Base-by-base conservation (phyloP, 2,113 vertebrate species). In the Calyptommatus sinebrachiatus region DNA sequence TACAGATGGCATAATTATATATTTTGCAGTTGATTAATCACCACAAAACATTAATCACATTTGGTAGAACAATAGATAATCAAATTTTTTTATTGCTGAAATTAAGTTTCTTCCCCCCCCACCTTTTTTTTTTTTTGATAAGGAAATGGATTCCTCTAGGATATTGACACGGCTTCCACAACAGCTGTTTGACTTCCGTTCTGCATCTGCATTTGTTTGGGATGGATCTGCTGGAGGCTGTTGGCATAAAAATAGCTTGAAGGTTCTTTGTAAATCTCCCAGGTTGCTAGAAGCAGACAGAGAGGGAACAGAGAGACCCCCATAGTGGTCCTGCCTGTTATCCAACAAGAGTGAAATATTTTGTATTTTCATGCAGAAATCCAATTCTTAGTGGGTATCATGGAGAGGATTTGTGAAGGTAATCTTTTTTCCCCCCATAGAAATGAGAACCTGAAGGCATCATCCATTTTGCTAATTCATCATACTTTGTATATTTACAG, bases 1-100 rank as follows among this genome's bases (percentile, higher is more conserved):
- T 95, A 93, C 93, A 95, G 93, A 96, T 95, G 93, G 91, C 83
- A 91, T 95, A 94, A 94, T 94, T 93, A 93, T 93, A 94, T 93
- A 95, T 95, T 96, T 95, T 96, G 91, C 93, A 94, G 93, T 93
- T 95, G 95, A 95, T 95, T 95, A 95, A 96, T 95, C 92, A 92
- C 92, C 92, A 92, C 92, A 94, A 94, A 95, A 93, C 94, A 95
- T 95, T 96, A 96, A 96, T 95, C 95, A 96, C 94, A 93, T 95
- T 95, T 94, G 86, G 83, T 93, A 86, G 93, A 94, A 95, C 93
- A 95, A 94, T 95, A 93, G 86, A 90, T 94, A 94, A 95, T 94
- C 93, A 95, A 94, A 94, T 94, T 94, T 91, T 41, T 95, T 95
- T 95, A 93, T 93, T 94, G 92, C 89, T 83, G 87, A 93, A 94